Evolutionary conservation across 2,113 vertebrate species (phyloP).

Genomic region (Ctenodactylus gundi): DNA sequence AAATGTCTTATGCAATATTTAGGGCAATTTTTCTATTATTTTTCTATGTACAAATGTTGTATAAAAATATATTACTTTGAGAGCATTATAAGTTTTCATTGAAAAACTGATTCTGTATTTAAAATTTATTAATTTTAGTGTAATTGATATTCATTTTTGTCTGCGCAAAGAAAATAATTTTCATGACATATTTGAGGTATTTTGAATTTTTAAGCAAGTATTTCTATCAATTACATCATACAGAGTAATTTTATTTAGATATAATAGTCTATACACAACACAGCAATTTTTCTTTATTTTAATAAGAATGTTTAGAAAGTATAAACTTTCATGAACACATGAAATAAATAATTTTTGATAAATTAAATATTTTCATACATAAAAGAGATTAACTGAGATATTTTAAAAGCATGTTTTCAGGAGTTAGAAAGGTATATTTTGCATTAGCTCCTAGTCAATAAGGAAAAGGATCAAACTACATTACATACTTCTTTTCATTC

Average conservation of each 20-base stretch:
- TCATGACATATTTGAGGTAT: not conserved
- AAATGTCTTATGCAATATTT: not conserved
- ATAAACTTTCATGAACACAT: not conserved
- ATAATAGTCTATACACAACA: slow-evolving; percentile 6
- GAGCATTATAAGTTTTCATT: not conserved
- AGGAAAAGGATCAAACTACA: not conserved
- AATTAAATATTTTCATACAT: slow-evolving; percentile 25
- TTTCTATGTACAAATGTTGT: not conserved
- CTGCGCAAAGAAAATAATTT: slow-evolving; percentile 21
- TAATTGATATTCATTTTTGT: not conserved
- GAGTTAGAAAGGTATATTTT: not conserved
- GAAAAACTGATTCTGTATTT: not conserved
- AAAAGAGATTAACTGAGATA: slow-evolving; percentile 24
- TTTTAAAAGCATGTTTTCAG: not conserved
- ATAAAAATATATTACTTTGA: not conserved
- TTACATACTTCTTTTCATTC: not conserved
- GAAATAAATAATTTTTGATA: not conserved
- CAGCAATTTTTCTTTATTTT: slow-evolving; percentile 3
- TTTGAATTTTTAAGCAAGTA: not conserved
- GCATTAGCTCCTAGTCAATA: slow-evolving; percentile 9
- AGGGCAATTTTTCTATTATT: not conserved
- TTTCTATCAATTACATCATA: slow-evolving; percentile 13
- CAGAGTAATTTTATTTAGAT: not conserved
- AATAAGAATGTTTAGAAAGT: not conserved
- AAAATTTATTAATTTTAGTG: not conserved